These are phyloP conservation scores for Liolophura sinensis DNA, from an alignment of 1,140 invertebrate species.

Conservation along the genomic window DNA sequence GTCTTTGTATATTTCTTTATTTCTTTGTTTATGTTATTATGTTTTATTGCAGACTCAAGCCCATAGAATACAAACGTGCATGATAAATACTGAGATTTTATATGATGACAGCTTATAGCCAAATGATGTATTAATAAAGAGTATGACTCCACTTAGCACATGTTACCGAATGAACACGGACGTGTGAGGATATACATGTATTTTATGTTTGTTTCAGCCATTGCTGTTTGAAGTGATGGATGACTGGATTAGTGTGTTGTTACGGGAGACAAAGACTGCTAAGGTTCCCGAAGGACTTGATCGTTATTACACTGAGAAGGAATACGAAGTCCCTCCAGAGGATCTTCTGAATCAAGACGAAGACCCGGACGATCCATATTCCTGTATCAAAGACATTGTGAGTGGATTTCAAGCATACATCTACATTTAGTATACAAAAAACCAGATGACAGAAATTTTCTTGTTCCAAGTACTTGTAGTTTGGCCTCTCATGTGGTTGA, in stretches of 20 bases:
- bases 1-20: too few relatives aligned
- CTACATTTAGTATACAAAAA: too few relatives aligned
- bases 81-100: background rate
- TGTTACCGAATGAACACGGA: background rate
- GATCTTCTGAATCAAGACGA: too few relatives aligned
- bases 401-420: too few relatives aligned
- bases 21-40: too few relatives aligned
- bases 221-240: conserved; percentile 38
- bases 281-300: conserved; percentile 36
- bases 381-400: too few relatives aligned
- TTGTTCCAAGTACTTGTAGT: too few relatives aligned
- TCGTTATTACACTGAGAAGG: conserved; percentile 34
- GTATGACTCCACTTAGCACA: background rate
- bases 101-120: background rate
- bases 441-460: too few relatives aligned
- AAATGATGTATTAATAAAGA: background rate
- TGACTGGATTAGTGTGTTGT: conserved; percentile 41
- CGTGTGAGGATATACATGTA: background rate
- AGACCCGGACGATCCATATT: too few relatives aligned
- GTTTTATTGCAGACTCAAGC: too few relatives aligned
- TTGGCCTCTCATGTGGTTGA: too few relatives aligned
- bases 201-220: conserved; percentile 22
- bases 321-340: conserved; percentile 7
- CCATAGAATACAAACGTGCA: too few relatives aligned
- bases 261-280: conserved; percentile 39